phyloP scores from a whole-genome alignment of 2,888 invertebrate species.

The Lasioglossum oenotherae region DNA sequence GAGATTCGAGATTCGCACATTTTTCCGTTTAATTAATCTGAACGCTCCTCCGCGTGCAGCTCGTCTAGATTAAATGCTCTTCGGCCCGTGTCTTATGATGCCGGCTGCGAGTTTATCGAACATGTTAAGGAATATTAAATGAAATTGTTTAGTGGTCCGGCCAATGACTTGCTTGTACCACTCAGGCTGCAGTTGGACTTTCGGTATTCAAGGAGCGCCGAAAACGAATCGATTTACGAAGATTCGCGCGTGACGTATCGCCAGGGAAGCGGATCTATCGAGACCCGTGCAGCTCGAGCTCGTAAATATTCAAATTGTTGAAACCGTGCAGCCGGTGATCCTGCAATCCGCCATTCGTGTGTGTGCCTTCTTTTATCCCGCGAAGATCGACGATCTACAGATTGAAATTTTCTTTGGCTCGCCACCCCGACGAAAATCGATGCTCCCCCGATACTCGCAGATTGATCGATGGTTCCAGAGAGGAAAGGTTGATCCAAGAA shows the following conservation, averaged over 20 bases:
- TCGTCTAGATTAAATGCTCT: neutral
- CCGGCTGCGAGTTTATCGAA: neutral
- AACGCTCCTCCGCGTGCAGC: neutral
- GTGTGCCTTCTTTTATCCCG: neutral
- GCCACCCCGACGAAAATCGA: neutral
- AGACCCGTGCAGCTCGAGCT: slow-evolving; percentile 48
- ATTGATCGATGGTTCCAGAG: neutral
- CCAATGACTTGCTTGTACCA: neutral
- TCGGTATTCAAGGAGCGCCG: neutral
- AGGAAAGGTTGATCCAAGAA: neutral
- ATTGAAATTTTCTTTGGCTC: neutral
- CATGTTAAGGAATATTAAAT: too few species aligned
- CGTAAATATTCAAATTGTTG: neutral
- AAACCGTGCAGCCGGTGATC: slow-evolving; percentile 23
- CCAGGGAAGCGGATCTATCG: slow-evolving; percentile 66
- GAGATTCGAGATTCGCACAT: neutral
- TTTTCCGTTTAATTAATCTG: neutral
- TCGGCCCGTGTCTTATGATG: neutral
- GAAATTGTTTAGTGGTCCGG: too few species aligned
- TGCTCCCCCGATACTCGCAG: neutral
- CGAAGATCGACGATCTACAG: slow-evolving; percentile 7
- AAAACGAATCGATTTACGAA: slow-evolving; percentile 79
- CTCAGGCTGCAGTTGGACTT: neutral
- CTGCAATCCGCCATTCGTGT: neutral
- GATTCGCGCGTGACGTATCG: slow-evolving; percentile 79